These are phyloP conservation scores for Pissodes strobi DNA, from an alignment of 1,140 invertebrate genomes.

Conservation along the genomic window DNA sequence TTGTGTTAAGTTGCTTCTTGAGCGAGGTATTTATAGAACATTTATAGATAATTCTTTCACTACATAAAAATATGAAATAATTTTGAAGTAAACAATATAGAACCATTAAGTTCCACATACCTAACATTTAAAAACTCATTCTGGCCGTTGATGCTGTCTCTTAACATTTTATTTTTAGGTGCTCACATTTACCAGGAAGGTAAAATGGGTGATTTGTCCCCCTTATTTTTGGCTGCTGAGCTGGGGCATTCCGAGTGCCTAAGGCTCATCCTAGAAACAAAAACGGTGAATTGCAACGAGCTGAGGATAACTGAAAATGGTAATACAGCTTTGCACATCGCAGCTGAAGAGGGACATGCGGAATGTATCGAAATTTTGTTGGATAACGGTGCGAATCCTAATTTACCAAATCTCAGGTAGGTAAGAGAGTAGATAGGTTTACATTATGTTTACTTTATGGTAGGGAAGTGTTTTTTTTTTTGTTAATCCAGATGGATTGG, in stretches of 20 bases:
- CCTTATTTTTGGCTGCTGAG: conserved; percentile 77
- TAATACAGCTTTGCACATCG: conserved; percentile 77
- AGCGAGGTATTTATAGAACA: conserved; percentile 56
- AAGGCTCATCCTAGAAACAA: conserved; percentile 66
- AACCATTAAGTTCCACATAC: neutral
- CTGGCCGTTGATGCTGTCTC: neutral
- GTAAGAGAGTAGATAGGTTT: too few species aligned
- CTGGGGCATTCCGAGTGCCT: conserved; percentile 71
- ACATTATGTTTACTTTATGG: too few species aligned
- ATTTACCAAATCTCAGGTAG: conserved; percentile 67
- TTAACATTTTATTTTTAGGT: conserved; percentile 1
- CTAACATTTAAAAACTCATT: neutral
- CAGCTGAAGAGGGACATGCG: conserved; percentile 74
- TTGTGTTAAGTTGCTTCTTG: conserved; percentile 71
- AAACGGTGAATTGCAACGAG: conserved; percentile 64
- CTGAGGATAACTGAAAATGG: conserved; percentile 65
- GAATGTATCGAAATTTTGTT: conserved; percentile 73
- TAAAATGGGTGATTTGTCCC: conserved; percentile 66
- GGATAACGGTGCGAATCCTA: conserved; percentile 70
- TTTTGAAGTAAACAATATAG: too few species aligned
- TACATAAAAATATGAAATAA: too few species aligned
- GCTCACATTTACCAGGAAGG: conserved; percentile 23
- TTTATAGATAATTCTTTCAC: neutral
- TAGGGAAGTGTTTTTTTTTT: too few species aligned
- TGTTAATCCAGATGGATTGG: too few species aligned